Percentiles rank a stretch among this genome's conserved stretches.
phyloP scores from a whole-genome alignment of 2,113 vertebrate species.

The Potamarius usumacintae region DNA sequence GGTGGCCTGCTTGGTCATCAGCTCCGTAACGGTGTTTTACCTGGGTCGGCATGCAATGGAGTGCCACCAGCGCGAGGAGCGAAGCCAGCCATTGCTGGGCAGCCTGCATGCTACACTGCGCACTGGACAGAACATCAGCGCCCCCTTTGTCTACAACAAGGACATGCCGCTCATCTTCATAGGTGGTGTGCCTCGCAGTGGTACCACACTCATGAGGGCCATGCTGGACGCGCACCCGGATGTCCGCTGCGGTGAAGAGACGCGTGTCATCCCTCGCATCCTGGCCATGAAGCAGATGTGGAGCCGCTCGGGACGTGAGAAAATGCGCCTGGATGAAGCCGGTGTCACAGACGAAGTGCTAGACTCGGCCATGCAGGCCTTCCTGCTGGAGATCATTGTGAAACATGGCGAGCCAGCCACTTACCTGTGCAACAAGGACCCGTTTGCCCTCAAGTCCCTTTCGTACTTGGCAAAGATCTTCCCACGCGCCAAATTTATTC shows the following conservation, averaged over 20 bases:
- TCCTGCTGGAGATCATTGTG: constrained; percentile 93
- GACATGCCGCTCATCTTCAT: constrained; percentile 97
- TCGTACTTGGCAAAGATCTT: constrained; percentile 93
- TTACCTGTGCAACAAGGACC: constrained; percentile 96
- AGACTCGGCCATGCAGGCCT: constrained; percentile 95
- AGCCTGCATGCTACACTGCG: constrained; percentile 67
- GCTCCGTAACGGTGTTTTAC: constrained; percentile 92
- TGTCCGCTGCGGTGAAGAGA: constrained; percentile 92
- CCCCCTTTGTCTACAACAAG: constrained; percentile 85
- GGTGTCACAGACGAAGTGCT: constrained; percentile 95
- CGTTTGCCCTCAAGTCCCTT: constrained; percentile 93
- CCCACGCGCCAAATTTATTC: constrained; percentile 91
- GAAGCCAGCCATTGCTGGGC: constrained; percentile 71
- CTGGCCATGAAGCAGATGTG: constrained; percentile 98
- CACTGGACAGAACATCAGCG: constrained; percentile 68
- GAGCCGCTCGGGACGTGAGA: constrained; percentile 93
- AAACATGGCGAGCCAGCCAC: constrained; percentile 93
- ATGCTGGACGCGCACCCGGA: constrained; percentile 96
- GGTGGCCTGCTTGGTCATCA: constrained; percentile 91
- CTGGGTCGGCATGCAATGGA: constrained; percentile 94
- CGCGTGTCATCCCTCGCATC: constrained; percentile 91
- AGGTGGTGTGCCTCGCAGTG: constrained; percentile 91
- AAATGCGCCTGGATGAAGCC: constrained; percentile 92
- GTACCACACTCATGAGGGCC: constrained; percentile 94
- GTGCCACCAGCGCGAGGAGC: constrained; percentile 91